A percentile compares a stretch with the other conserved stretches of the same genome.
Conservation (phyloP, 2,888 invertebrate species). For the Drosophila hamatofila region DNA sequence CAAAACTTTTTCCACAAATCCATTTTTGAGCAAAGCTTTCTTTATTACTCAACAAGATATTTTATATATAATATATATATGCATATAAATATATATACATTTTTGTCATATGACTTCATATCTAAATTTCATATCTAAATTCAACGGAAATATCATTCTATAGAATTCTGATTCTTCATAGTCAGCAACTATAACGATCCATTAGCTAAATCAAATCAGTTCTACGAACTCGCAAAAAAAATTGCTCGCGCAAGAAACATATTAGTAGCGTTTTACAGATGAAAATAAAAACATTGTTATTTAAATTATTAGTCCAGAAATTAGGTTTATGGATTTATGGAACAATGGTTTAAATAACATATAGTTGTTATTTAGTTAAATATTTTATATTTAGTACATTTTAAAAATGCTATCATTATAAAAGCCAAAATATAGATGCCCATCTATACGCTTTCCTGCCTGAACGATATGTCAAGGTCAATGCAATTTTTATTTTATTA, state of each 20-base stretch:
- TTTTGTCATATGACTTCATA: no score
- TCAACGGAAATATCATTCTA: not conserved
- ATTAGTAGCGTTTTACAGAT: not conserved
- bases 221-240: not conserved
- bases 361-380: not conserved
- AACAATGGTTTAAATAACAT: not conserved
- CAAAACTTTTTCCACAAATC: no score
- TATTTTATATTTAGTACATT: not conserved
- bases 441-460: not conserved
- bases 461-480: not conserved
- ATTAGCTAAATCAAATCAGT: not conserved
- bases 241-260: not conserved
- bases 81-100: no score
- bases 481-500: not conserved
- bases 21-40: no score
- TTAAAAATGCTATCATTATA: not conserved
- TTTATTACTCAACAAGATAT: no score
- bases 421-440: not conserved
- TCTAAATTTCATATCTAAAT: no score
- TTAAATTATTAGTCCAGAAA: not conserved
- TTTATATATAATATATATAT: no score
- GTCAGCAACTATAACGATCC: not conserved
- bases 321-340: not conserved
- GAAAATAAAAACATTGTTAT: no score
- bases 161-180: not conserved